A percentile compares a stretch with the other conserved stretches of the same genome.
These are phyloP conservation scores for Phrynocephalus versicolor DNA, from an alignment of 2,113 vertebrate species.

Conservation along the genomic window DNA sequence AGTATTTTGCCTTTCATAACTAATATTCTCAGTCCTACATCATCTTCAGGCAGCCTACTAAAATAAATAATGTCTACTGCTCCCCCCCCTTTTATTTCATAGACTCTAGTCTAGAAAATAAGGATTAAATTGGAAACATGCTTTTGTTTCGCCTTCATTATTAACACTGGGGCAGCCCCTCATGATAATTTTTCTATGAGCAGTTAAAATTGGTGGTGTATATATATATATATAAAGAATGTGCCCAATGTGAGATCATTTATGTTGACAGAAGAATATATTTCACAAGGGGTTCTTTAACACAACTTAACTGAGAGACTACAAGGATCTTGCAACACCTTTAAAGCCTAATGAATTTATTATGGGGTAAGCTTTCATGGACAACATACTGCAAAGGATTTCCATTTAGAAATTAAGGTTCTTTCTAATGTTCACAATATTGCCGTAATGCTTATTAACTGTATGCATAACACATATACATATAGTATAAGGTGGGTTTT, in stretches of 20 bases:
- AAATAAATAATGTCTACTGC: slow-evolving; percentile 45
- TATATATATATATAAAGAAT: neutral
- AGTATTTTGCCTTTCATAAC: slow-evolving; percentile 63
- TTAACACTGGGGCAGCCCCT: slow-evolving; percentile 30
- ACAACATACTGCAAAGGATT: neutral
- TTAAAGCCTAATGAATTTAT: neutral
- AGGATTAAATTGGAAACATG: slow-evolving; percentile 52
- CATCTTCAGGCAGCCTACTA: slow-evolving; percentile 54
- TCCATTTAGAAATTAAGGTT: slow-evolving; percentile 25
- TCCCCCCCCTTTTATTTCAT: slow-evolving; percentile 23
- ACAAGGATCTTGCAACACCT: neutral
- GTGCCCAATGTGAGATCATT: neutral
- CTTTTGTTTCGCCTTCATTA: slow-evolving; percentile 34
- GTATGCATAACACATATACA: neutral
- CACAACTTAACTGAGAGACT: neutral
- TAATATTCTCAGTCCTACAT: slow-evolving; percentile 53
- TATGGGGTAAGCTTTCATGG: neutral
- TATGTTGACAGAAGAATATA: slow-evolving; percentile 2
- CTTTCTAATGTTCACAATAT: neutral
- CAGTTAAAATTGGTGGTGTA: slow-evolving; percentile 24
- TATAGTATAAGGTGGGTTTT: neutral
- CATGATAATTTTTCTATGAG: slow-evolving; percentile 19
- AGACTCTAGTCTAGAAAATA: slow-evolving; percentile 40
- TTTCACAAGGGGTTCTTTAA: neutral
- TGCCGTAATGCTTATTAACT: neutral